Percentiles rank a stretch among this genome's conserved stretches.
These are phyloP conservation scores for Branchipolynoe longqiensis DNA, from an alignment of 2,888 invertebrate species.

Conservation along the genomic window DNA sequence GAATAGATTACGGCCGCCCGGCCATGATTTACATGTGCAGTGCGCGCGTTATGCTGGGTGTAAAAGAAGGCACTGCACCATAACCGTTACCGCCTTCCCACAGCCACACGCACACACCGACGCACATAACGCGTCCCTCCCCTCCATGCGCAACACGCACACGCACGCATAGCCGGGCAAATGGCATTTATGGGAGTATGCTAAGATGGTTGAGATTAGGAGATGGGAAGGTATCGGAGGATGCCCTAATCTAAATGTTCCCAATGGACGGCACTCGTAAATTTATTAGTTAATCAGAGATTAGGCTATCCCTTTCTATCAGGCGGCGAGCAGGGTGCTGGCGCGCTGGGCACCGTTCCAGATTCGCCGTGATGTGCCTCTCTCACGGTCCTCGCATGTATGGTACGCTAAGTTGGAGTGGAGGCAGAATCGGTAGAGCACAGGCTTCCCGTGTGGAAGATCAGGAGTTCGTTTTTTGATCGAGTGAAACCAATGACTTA, in stretches of 20 bases:
- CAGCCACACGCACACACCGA: too few species aligned
- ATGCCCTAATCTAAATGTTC: conserved; percentile 55
- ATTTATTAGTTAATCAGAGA: conserved; percentile 57
- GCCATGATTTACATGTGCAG: conserved; percentile 36
- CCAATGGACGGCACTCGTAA: conserved; percentile 50
- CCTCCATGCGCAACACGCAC: too few species aligned
- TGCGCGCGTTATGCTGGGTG: conserved; percentile 10
- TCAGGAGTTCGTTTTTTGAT: too few species aligned
- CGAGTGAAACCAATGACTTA: too few species aligned
- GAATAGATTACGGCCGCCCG: conserved; percentile 30
- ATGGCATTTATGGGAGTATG: conserved; percentile 57
- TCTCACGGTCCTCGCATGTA: too few species aligned
- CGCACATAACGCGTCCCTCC: background rate
- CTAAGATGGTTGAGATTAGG: conserved; percentile 55
- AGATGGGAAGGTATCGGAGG: conserved; percentile 38
- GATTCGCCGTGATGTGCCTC: conserved; percentile 25
- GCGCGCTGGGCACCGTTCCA: too few species aligned
- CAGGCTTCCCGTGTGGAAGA: too few species aligned
- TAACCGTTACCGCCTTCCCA: conserved; percentile 47
- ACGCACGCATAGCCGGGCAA: too few species aligned
- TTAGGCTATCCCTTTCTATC: conserved; percentile 53
- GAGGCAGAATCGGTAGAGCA: too few species aligned
- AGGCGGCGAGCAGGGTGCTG: conserved; percentile 17
- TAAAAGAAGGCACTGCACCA: conserved; percentile 49
- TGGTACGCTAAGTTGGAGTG: too few species aligned